phyloP scores from a whole-genome alignment of 2,888 invertebrate genomes.

The Napeogenes inachia region DNA sequence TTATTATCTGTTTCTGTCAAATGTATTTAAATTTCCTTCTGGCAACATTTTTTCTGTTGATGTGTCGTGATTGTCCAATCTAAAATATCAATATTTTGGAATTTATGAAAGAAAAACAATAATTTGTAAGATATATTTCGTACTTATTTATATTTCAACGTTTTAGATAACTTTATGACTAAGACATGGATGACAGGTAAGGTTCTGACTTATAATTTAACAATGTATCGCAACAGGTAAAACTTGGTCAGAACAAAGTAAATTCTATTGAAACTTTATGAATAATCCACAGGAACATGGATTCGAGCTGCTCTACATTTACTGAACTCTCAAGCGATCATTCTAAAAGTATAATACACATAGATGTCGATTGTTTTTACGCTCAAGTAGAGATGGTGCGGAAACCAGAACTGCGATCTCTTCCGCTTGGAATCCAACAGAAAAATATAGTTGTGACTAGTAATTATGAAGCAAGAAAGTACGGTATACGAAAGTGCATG shows the following conservation, averaged over 20 bases:
- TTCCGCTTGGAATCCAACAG: constrained; percentile 89
- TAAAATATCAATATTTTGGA: constrained; percentile 72
- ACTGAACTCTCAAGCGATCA: constrained; percentile 71
- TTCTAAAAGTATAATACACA: constrained; percentile 84
- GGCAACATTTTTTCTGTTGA: constrained; percentile 69
- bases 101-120: constrained; percentile 69
- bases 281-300: constrained; percentile 68
- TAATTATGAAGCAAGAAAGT: constrained; percentile 87
- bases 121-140: constrained; percentile 49
- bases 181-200: constrained; percentile 68
- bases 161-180: constrained; percentile 56
- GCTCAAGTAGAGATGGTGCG: constrained; percentile 90
- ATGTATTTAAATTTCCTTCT: constrained; percentile 28
- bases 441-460: constrained; percentile 90
- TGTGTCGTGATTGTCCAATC: constrained; percentile 74
- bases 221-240: constrained; percentile 62
- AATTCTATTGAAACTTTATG: constrained; percentile 56
- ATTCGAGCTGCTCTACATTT: constrained; percentile 65
- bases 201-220: constrained; percentile 44
- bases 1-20: constrained; percentile 28
- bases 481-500: constrained; percentile 88
- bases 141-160: constrained; percentile 52
- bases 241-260: constrained; percentile 64
- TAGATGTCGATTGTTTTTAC: constrained; percentile 91
- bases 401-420: constrained; percentile 80